Base-by-base conservation (phyloP, 2,113 vertebrate genomes). In the Leptobrachium ailaonicum region DNA sequence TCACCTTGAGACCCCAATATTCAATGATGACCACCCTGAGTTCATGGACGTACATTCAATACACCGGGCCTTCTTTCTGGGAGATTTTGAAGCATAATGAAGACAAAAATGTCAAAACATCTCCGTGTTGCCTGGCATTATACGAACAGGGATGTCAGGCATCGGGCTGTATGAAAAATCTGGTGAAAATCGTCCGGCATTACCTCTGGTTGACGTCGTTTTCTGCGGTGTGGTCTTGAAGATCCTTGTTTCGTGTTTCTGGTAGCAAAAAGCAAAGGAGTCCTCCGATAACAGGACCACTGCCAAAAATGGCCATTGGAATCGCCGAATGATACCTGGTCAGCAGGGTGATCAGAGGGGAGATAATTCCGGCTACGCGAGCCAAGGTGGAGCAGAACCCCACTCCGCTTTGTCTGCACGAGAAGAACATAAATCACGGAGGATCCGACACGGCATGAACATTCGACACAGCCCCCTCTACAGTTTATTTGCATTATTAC, bases 291-390 rank as follows among this genome's bases (percentile, higher is more conserved):
- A 94, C 54, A 0, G 95, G 91, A 12, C 87, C 1, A 20, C 85
- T 87, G 12, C 96, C 94, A 0, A 89, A 96, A 73, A 96, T 82
- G 41, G 90, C 2, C 94, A 96, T 91, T 1, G 95, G 94, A 74
- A 96, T 82, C 58, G 87, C 68, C 0, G 2, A 0, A 56, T 94
- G 90, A 84, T 92, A 92, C 20, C 89, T 77, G 0, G 20, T 84
- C 84, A 97, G 85, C 32, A 97, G 91, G 40, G 80, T 76, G 77
- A 96, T 88, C 2, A 97, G 83, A 0, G 96, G 95, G 0, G 93
- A 88, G 13, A 95, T 3, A 84, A 97, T 93, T 12, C 93, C 94
- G 0, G 85, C 92, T 1, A 93, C 69, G 41, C 94, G 89, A 0
- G 93, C 91, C 2, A 79, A 88, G 89, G 89, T 90, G 10, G 90